These are phyloP conservation scores for Narcine bancroftii DNA, from an alignment of 2,113 vertebrate species.

Conservation along the genomic window DNA sequence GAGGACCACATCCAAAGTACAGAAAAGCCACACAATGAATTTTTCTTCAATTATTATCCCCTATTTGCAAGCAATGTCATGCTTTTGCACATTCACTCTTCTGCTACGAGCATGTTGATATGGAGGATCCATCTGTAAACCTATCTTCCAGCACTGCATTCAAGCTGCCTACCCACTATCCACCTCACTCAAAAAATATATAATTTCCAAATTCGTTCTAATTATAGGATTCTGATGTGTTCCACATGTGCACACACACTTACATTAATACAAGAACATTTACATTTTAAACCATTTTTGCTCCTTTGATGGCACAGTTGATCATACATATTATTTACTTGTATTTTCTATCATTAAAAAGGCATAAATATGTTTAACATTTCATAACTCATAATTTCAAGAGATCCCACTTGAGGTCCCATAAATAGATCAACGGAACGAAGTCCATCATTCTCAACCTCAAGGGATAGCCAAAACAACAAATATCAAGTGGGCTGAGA, in stretches of 20 bases:
- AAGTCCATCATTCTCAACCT: too few species aligned
- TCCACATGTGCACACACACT: background rate
- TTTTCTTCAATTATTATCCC: background rate
- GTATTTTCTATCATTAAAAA: background rate
- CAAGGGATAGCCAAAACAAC: too few species aligned
- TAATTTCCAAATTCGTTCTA: background rate
- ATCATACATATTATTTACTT: background rate
- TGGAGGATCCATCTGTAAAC: slow-evolving; percentile 16
- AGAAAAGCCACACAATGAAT: background rate
- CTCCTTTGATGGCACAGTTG: background rate
- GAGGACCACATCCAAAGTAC: too few species aligned
- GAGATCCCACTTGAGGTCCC: too few species aligned
- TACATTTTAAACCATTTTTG: background rate
- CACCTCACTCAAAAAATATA: background rate
- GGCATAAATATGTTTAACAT: background rate
- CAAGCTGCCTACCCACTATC: background rate
- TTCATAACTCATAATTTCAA: too few species aligned
- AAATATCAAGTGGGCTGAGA: background rate
- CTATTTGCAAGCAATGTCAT: background rate
- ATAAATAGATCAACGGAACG: too few species aligned
- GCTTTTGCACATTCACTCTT: background rate
- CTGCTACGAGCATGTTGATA: background rate
- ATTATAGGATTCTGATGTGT: background rate
- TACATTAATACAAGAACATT: background rate
- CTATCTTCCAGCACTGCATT: background rate